Base-by-base conservation (phyloP, 2,888 invertebrate species). In the Xestia c-nigrum region DNA sequence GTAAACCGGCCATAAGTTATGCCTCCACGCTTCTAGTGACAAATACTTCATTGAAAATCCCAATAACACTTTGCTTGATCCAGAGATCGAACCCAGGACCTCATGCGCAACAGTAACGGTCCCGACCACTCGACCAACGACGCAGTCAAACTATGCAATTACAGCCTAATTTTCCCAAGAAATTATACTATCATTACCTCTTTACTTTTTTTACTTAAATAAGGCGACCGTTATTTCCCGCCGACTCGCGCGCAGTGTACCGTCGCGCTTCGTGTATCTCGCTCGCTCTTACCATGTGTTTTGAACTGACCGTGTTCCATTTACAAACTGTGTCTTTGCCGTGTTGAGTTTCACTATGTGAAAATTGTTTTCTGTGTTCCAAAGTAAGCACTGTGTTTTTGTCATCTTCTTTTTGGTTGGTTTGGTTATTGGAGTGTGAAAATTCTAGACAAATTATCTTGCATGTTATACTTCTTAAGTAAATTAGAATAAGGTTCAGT, bases 221-320 rank as follows among this genome's bases (percentile, higher is more conserved):
- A 79, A 81, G 86, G 74, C 76, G 85, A 83, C 92, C 91, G 92
- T 91, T 92, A 90, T 82, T 84, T 76, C 40, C 65, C 86, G 87
- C 76, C 86, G 78, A 90, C 87, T 91, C 89, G 55, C 72, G 77
- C 91, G 90, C 93, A 93, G 93, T 93, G 81, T 70, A 81, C 80
- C 87, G 78, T 79, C 89, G 88, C 83, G 81, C 81, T 88, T 91
- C 89, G 88, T 93, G 91, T 92, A 89, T 94, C 93, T 93, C 94
- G 90, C 94, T 94, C 93, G 92, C 94, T 93, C 94, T 88, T 76
- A 80, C 78, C 69, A 82, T 85, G 88, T 76, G 76, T 83, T 85
- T 72, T 89, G 77, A 84, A 80, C 77, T 61, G 71, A 46, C 71
- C 78, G 85, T 84, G 76, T 88, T 87, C 79, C 83, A 76, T 61